Evolutionary conservation across 2,888 invertebrate genomes (phyloP).

Genomic region (Epicampocera succincta): DNA sequence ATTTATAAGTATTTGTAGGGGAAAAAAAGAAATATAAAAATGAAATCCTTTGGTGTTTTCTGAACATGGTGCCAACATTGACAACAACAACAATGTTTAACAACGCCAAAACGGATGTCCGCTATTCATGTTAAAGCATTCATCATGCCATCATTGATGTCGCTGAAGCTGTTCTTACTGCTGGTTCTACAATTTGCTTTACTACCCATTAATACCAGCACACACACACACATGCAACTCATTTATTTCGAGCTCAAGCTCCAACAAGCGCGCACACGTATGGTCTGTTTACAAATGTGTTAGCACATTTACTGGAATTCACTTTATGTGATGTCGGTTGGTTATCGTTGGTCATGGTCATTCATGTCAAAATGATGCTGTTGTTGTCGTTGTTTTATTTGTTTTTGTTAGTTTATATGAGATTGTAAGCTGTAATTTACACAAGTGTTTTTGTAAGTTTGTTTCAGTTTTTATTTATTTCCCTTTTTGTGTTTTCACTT

Average conservation of each 20-base stretch:
- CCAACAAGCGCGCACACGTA: not conserved
- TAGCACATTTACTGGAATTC: conserved; percentile 38
- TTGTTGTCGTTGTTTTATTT: not conserved
- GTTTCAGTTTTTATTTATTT: conserved; percentile 40
- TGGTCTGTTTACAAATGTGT: not conserved
- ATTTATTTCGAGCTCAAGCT: conserved; percentile 1
- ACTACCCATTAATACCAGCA: not conserved
- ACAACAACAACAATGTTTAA: conserved; percentile 67
- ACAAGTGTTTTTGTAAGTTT: conserved; percentile 21
- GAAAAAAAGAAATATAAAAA: conserved; percentile 38
- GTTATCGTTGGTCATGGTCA: conserved; percentile 56
- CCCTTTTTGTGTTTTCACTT: conserved; percentile 33
- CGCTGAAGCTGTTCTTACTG: conserved; percentile 37
- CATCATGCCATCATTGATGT: conserved; percentile 72
- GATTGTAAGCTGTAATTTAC: conserved; percentile 25
- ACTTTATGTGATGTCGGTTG: conserved; percentile 44
- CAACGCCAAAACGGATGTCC: conserved; percentile 72
- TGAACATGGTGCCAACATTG: conserved; percentile 64
- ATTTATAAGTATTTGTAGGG: not conserved
- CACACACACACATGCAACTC: conserved; percentile 18
- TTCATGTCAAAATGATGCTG: conserved; percentile 44
- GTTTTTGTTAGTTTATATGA: conserved; percentile 6
- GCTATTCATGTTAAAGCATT: conserved; percentile 72
- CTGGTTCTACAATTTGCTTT: conserved; percentile 22
- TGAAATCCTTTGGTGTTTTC: conserved; percentile 27